Evolutionary conservation across 2,113 vertebrate genomes (phyloP).

Genomic region (Amphiprion ocellaris): DNA sequence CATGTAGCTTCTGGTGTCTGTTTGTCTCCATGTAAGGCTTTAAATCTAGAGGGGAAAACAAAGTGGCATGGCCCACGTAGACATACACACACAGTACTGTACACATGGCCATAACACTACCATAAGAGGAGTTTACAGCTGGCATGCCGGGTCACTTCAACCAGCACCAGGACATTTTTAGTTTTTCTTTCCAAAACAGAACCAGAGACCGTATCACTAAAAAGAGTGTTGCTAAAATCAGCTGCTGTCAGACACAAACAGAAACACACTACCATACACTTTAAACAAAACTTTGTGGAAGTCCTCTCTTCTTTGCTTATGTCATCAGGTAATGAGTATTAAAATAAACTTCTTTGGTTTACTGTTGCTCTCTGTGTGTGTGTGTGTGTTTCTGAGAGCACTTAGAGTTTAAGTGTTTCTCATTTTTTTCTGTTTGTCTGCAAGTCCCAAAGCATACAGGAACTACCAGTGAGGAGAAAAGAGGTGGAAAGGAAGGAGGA

Average conservation of each 20-base stretch:
- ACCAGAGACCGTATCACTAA: slow-evolving; percentile 52
- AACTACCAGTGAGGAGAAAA: slow-evolving; percentile 30
- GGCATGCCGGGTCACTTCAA: slow-evolving; percentile 70
- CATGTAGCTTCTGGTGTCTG: slow-evolving; percentile 69
- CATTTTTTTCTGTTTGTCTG: slow-evolving; percentile 17
- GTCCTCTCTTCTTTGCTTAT: slow-evolving; percentile 17
- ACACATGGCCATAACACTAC: slow-evolving; percentile 73
- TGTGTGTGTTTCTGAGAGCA: slow-evolving; percentile 27
- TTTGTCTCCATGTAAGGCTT: slow-evolving; percentile 85
- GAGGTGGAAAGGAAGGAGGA: slow-evolving; percentile 36
- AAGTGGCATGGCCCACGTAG: slow-evolving; percentile 73
- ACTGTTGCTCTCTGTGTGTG: neutral
- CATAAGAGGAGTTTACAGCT: slow-evolving; percentile 81
- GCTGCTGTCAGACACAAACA: slow-evolving; percentile 48
- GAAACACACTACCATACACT: slow-evolving; percentile 28
- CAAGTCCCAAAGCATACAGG: slow-evolving; percentile 40
- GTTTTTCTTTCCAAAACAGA: slow-evolving; percentile 81
- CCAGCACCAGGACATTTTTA: slow-evolving; percentile 71
- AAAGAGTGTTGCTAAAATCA: slow-evolving; percentile 57
- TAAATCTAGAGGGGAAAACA: slow-evolving; percentile 80
- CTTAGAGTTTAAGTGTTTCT: slow-evolving; percentile 13
- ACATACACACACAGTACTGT: slow-evolving; percentile 55
- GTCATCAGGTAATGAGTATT: slow-evolving; percentile 52
- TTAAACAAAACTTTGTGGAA: slow-evolving; percentile 46
- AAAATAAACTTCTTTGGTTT: slow-evolving; percentile 50